Percentiles rank a stretch among this genome's conserved stretches.
phyloP scores from a whole-genome alignment of 2,888 invertebrate genomes.

The Eupelmus urozonus region DNA sequence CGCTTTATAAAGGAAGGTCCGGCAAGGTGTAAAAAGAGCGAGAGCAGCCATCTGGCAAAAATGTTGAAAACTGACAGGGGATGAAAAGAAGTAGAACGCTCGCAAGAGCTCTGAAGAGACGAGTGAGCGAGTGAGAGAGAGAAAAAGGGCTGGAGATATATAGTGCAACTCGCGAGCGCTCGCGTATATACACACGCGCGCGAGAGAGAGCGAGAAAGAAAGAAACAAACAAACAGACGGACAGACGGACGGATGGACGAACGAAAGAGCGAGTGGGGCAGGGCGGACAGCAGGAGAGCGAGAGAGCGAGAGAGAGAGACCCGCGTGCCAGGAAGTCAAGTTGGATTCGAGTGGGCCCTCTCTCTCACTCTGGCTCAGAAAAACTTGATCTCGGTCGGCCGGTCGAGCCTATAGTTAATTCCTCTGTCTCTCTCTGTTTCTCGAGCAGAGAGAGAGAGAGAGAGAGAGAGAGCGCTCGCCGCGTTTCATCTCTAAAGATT shows the following conservation, averaged over 20 bases:
- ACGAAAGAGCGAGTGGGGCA: too few relatives aligned
- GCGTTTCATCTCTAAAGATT: slow-evolving; percentile 69
- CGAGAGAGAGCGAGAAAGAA: slow-evolving; percentile 47
- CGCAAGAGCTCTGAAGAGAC: slow-evolving; percentile 31
- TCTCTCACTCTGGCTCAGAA: slow-evolving; percentile 68
- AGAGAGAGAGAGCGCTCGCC: slow-evolving; percentile 35
- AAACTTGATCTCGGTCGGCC: slow-evolving; percentile 75
- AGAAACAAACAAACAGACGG: background rate
- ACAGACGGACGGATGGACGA: background rate
- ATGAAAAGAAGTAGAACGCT: slow-evolving; percentile 48
- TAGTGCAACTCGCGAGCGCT: too few relatives aligned
- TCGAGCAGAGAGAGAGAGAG: too few relatives aligned
- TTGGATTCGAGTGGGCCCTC: slow-evolving; percentile 68
- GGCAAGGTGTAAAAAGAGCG: too few relatives aligned
- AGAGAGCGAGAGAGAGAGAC: slow-evolving; percentile 47
- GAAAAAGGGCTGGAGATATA: background rate
- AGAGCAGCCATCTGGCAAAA: background rate
- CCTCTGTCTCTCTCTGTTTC: too few relatives aligned
- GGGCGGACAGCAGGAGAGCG: too few relatives aligned
- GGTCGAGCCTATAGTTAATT: slow-evolving; percentile 61
- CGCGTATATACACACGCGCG: background rate
- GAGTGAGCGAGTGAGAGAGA: slow-evolving; percentile 19
- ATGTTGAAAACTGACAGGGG: slow-evolving; percentile 53
- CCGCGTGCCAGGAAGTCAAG: slow-evolving; percentile 76
- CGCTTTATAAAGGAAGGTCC: too few relatives aligned